phyloP scores from a whole-genome alignment of 2,113 vertebrate species.

The Calyptomena viridis region DNA sequence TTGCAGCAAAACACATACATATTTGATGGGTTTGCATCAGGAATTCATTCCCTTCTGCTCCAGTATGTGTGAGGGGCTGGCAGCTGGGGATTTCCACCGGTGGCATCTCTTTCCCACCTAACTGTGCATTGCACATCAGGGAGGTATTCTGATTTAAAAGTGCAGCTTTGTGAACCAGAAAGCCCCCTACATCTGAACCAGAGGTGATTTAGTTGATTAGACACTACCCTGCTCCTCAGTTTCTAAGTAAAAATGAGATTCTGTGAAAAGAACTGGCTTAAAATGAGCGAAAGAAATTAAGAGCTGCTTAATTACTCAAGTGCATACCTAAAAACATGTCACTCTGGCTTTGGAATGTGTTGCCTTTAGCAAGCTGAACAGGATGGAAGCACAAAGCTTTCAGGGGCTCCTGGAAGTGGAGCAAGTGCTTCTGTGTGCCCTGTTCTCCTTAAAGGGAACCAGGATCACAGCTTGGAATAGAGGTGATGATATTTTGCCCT shows the following conservation, averaged over 20 bases:
- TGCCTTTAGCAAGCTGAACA: not conserved
- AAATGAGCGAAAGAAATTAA: not conserved
- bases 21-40: not conserved
- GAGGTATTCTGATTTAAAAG: not conserved
- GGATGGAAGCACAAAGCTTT: not conserved
- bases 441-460: not conserved
- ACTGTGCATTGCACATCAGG: not conserved
- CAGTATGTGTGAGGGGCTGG: not conserved
- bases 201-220: not conserved
- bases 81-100: not conserved
- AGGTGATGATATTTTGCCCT: not conserved
- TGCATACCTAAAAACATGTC: not conserved
- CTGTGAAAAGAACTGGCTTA: not conserved
- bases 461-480: too few species aligned
- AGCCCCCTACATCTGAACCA: not conserved
- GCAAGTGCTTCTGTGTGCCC: not conserved
- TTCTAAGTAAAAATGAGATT: not conserved
- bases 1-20: not conserved
- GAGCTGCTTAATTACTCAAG: not conserved
- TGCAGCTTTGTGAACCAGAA: not conserved
- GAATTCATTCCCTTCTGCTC: not conserved
- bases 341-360: not conserved
- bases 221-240: not conserved
- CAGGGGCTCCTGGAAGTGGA: not conserved
- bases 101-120: not conserved